Percentiles rank a stretch among this genome's conserved stretches.
These are phyloP conservation scores for Patiria miniata DNA, from an alignment of 35 echinoderm and acorn worm species.

Conservation along the genomic window DNA sequence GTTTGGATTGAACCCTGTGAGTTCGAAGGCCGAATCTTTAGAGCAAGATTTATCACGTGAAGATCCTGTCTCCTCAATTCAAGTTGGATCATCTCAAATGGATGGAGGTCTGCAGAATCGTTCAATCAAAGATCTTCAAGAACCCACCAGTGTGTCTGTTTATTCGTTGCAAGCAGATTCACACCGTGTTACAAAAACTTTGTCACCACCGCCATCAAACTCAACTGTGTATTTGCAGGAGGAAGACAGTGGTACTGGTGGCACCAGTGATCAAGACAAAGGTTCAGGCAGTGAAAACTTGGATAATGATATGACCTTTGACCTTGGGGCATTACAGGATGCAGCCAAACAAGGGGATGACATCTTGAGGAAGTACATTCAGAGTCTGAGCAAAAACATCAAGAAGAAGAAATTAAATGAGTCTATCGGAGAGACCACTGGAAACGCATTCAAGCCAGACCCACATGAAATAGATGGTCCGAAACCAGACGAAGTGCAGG, in stretches of 20 bases:
- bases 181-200: background rate
- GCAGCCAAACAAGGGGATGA: conserved; percentile 93
- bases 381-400: conserved; percentile 70
- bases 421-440: background rate
- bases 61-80: background rate
- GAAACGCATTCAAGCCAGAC: background rate
- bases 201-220: background rate
- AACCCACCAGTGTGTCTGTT: background rate
- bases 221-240: conserved; percentile 2
- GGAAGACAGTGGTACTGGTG: conserved; percentile 14
- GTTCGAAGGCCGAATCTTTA: background rate
- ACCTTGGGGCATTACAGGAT: conserved; percentile 67
- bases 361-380: conserved; percentile 79
- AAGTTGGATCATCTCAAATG: background rate
- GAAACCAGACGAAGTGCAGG: background rate
- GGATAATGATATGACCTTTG: conserved; percentile 52
- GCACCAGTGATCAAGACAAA: background rate
- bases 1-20: background rate
- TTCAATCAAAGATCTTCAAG: too few relatives aligned
- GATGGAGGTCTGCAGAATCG: background rate
- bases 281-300: background rate
- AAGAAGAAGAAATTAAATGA: conserved; percentile 8
- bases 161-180: background rate
- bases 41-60: background rate
- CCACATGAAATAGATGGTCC: background rate